phyloP scores from a whole-genome alignment of 1,140 invertebrate species.

The Capitella teleta region DNA sequence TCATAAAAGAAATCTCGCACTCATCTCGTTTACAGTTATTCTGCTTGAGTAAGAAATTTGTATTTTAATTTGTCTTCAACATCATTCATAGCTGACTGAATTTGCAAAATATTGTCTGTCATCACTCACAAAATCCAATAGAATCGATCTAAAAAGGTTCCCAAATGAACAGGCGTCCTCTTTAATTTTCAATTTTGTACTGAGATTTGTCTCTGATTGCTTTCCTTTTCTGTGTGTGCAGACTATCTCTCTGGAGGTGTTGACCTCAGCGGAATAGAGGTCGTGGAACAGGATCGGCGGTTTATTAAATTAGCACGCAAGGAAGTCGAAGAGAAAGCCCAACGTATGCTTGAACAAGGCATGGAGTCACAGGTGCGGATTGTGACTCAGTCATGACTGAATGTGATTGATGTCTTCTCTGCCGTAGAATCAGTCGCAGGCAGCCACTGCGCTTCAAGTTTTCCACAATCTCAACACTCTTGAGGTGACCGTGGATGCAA shows the following conservation, averaged over 20 bases:
- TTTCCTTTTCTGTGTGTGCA: too few relatives aligned
- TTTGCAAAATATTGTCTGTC: too few relatives aligned
- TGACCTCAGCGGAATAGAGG: slow-evolving; percentile 57
- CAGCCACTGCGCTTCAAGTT: slow-evolving; percentile 57
- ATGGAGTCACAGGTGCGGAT: slow-evolving; percentile 45
- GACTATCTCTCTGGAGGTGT: slow-evolving; percentile 56
- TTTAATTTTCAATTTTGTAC: too few relatives aligned
- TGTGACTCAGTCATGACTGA: not conserved
- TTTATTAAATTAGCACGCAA: slow-evolving; percentile 54
- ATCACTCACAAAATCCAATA: too few relatives aligned
- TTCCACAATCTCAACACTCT: slow-evolving; percentile 59
- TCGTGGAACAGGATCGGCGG: slow-evolving; percentile 56
- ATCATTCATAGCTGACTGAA: too few relatives aligned
- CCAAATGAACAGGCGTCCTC: too few relatives aligned
- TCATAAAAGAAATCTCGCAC: too few relatives aligned
- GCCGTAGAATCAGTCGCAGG: slow-evolving; percentile 53
- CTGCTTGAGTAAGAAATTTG: too few relatives aligned
- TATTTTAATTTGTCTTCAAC: too few relatives aligned
- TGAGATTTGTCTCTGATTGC: too few relatives aligned
- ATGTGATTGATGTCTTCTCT: not conserved
- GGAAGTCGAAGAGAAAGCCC: slow-evolving; percentile 56
- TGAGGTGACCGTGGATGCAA: slow-evolving; percentile 47
- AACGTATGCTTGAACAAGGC: slow-evolving; percentile 54
- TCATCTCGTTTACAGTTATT: too few relatives aligned
- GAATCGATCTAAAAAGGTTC: too few relatives aligned